These are phyloP conservation scores for Diadophis punctatus DNA, from an alignment of 2,113 vertebrate species.

Conservation along the genomic window DNA sequence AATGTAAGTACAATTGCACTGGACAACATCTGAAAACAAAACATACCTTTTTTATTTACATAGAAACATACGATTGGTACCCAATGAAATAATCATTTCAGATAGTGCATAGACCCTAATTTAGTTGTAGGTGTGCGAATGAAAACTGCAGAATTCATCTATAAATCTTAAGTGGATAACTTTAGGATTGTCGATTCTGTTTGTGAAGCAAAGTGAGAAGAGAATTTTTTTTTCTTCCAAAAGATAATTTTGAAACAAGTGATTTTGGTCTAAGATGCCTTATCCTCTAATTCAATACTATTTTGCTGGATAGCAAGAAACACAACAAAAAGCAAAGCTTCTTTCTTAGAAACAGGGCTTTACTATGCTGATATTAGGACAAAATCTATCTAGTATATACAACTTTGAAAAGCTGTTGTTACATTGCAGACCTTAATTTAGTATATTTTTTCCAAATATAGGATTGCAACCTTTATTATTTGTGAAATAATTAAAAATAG, in stretches of 20 bases:
- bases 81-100: neutral
- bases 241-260: neutral
- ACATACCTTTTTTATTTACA: neutral
- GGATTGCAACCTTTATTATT: neutral
- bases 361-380: neutral
- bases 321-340: neutral
- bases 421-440: neutral
- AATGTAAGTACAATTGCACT: neutral
- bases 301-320: neutral
- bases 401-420: neutral
- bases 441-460: neutral
- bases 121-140: neutral
- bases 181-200: neutral
- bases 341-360: neutral
- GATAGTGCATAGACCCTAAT: neutral
- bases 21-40: neutral
- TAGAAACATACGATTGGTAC: neutral
- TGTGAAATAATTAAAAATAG: neutral
- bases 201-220: neutral
- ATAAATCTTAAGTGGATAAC: neutral
- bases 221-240: neutral
- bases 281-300: neutral
- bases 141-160: neutral
- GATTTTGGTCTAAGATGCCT: neutral
- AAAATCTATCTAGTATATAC: neutral